A percentile compares a stretch with the other conserved stretches of the same genome.
Evolutionary conservation across 2,797 vertebrate species (phyloP).

Genomic region (Hylomyscus alleni): DNA sequence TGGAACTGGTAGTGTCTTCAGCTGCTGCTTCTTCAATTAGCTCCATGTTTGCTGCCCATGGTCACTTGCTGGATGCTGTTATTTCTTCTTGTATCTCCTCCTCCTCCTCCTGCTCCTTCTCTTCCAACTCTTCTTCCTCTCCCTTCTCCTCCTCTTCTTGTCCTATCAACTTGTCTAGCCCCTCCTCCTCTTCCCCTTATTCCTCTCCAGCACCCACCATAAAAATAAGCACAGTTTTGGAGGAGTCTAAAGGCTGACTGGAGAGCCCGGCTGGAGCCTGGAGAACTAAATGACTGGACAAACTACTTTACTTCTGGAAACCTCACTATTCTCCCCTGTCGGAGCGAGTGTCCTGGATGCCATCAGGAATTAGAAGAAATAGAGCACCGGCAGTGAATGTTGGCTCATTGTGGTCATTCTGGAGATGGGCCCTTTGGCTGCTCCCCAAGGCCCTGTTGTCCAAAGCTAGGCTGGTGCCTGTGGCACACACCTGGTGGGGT

Average conservation of each 20-base stretch:
- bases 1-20: neutral
- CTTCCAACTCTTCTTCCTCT: no score
- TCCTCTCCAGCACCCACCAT: neutral
- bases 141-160: neutral
- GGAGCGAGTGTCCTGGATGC: neutral
- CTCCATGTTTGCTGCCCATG: no score
- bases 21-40: accelerated
- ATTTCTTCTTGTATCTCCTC: neutral
- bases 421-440: neutral
- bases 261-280: neutral
- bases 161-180: neutral
- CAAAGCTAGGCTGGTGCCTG: neutral
- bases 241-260: neutral
- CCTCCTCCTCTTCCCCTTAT: neutral
- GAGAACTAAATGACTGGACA: neutral
- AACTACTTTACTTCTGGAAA: neutral
- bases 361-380: neutral
- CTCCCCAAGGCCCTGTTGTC: no score
- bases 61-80: no score
- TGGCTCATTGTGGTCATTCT: accelerated
- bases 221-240: neutral
- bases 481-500: neutral
- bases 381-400: neutral
- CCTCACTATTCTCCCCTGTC: neutral
- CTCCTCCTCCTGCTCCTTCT: neutral